Conservation (phyloP, 2,113 vertebrate species). For the Psophia crepitans region DNA sequence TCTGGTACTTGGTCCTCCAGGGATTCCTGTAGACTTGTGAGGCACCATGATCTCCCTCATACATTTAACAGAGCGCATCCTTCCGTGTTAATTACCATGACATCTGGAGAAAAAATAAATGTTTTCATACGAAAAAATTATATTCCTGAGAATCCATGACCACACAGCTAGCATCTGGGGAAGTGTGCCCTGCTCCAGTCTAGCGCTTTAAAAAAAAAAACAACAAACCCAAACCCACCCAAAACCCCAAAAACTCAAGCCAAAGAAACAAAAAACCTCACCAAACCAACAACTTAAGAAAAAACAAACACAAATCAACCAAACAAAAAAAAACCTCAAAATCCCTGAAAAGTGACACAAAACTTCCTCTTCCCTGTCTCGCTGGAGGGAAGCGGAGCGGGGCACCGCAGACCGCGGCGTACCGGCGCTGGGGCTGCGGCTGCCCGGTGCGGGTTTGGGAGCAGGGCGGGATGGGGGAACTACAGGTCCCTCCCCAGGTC, state of each 20-base stretch:
- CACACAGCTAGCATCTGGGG: not conserved
- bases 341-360: not conserved
- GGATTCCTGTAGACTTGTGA: not conserved
- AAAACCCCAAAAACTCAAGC: not conserved
- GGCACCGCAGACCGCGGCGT: rapidly evolving
- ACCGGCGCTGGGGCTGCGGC: not conserved
- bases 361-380: not conserved
- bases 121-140: not conserved
- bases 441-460: no score
- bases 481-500: no score
- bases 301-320: no score
- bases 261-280: not conserved
- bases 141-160: constrained; percentile 12
- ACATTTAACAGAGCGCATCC: not conserved
- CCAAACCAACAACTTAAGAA: not conserved
- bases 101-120: constrained; percentile 16
- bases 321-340: no score
- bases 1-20: not conserved
- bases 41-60: not conserved
- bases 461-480: no score
- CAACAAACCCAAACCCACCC: no score
- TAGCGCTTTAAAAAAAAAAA: not conserved
- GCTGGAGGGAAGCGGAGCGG: not conserved
- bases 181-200: rapidly evolving
- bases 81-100: not conserved